These are phyloP conservation scores for Galaxias olidus DNA, from an alignment of 2,797 vertebrate genomes.

Conservation along the genomic window DNA sequence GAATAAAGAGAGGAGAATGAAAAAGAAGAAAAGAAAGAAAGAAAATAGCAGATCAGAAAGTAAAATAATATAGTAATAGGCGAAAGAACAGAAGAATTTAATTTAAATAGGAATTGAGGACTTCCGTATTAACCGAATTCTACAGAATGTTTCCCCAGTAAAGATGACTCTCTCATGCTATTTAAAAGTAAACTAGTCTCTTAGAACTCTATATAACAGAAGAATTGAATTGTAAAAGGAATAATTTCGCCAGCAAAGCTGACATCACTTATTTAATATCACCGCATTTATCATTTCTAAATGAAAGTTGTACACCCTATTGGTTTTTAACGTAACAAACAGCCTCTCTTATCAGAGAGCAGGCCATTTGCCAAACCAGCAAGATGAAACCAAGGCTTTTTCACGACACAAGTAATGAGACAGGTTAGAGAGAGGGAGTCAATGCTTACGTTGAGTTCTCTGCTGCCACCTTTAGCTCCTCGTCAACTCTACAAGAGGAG, in stretches of 20 bases:
- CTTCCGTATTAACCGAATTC: too few relatives aligned
- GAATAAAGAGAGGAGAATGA: conserved; percentile 33
- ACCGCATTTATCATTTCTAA: too few relatives aligned
- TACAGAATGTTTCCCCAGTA: too few relatives aligned
- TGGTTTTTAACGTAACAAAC: too few relatives aligned
- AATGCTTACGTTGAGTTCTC: conserved; percentile 89
- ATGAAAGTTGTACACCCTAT: too few relatives aligned
- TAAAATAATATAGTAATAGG: neutral
- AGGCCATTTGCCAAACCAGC: conserved; percentile 54
- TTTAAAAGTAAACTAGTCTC: too few relatives aligned
- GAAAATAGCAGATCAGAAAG: conserved; percentile 20
- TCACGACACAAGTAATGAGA: conserved; percentile 34
- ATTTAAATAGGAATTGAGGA: neutral
- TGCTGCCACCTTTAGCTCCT: conserved; percentile 88
- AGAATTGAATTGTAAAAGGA: too few relatives aligned
- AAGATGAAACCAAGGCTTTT: conserved; percentile 33
- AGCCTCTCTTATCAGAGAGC: neutral
- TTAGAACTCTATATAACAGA: too few relatives aligned
- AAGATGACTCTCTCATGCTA: too few relatives aligned
- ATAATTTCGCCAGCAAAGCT: too few relatives aligned
- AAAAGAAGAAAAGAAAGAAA: conserved; percentile 26
- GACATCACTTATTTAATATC: too few relatives aligned
- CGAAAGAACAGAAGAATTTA: conserved; percentile 5
- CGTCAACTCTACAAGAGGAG: conserved; percentile 60
- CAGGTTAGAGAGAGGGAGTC: conserved; percentile 11